Conservation (phyloP, 2,113 vertebrate species). For the Pardalotus punctatus region DNA sequence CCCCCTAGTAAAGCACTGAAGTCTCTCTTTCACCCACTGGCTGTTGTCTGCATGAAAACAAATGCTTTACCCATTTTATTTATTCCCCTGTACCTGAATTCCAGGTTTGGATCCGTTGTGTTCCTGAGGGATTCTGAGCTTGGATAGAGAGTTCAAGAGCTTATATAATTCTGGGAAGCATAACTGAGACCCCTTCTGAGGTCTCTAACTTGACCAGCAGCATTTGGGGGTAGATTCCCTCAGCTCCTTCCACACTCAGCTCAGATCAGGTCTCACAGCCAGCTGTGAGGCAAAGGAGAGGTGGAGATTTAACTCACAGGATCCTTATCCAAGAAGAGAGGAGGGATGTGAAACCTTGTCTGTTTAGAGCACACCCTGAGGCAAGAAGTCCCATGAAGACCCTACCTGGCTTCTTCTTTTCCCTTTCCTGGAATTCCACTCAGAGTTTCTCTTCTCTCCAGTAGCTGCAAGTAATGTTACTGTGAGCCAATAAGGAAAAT, state of each 20-base stretch:
- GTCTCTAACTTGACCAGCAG: background rate
- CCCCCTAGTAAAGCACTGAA: background rate
- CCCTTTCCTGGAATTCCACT: background rate
- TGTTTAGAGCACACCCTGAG: background rate
- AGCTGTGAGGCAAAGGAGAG: background rate
- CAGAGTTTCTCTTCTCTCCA: background rate
- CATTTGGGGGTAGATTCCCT: background rate
- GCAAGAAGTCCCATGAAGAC: background rate
- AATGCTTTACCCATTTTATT: background rate
- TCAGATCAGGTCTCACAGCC: background rate
- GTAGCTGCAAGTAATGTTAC: background rate
- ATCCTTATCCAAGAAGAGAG: background rate
- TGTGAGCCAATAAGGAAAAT: background rate
- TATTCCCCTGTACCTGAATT: background rate
- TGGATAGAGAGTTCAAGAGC: background rate
- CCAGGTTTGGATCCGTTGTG: background rate
- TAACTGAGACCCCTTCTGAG: background rate
- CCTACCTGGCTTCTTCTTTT: background rate
- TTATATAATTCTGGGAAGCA: background rate
- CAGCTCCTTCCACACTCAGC: background rate
- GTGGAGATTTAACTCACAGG: background rate
- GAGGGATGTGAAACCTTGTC: background rate
- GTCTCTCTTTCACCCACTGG: background rate
- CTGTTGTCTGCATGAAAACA: background rate
- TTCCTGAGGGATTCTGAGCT: background rate